A percentile compares a stretch with the other conserved stretches of the same genome.
phyloP scores from a whole-genome alignment of 1,140 invertebrate species.

The Leptinotarsa lineolata region DNA sequence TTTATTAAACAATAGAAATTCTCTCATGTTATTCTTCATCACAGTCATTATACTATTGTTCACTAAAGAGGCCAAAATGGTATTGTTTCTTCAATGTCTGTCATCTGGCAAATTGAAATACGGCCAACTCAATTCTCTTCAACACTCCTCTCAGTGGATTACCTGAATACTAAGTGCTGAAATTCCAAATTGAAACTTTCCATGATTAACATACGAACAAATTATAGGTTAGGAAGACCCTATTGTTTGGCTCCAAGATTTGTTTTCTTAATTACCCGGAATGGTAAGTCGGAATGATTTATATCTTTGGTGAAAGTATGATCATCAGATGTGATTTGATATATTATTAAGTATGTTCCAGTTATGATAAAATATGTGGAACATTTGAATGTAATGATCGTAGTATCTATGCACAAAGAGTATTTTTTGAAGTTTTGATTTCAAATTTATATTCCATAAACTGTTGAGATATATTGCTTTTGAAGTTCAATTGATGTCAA shows the following conservation, averaged over 20 bases:
- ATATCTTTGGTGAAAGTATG: neutral
- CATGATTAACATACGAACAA: constrained; percentile 13
- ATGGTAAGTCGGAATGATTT: neutral
- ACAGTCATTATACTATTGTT: constrained; percentile 14
- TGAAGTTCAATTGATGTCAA: no score
- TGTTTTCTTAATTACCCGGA: neutral
- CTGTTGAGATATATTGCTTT: no score
- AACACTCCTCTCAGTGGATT: neutral
- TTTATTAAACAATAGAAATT: constrained; percentile 8
- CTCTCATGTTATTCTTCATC: neutral
- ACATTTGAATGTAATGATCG: no score
- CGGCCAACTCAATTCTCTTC: neutral
- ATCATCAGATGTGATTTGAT: neutral
- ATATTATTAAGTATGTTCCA: no score
- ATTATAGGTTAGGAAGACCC: neutral
- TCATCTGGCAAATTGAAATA: neutral
- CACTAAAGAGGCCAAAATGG: constrained; percentile 22
- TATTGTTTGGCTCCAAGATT: neutral
- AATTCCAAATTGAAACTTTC: constrained; percentile 5
- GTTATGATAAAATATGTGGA: no score
- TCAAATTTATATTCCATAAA: no score
- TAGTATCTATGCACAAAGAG: no score
- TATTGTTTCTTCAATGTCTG: constrained; percentile 22
- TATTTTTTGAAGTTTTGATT: no score
- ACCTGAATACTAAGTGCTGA: neutral